phyloP scores from a whole-genome alignment of 2,113 vertebrate genomes.

The Gavia stellata region DNA sequence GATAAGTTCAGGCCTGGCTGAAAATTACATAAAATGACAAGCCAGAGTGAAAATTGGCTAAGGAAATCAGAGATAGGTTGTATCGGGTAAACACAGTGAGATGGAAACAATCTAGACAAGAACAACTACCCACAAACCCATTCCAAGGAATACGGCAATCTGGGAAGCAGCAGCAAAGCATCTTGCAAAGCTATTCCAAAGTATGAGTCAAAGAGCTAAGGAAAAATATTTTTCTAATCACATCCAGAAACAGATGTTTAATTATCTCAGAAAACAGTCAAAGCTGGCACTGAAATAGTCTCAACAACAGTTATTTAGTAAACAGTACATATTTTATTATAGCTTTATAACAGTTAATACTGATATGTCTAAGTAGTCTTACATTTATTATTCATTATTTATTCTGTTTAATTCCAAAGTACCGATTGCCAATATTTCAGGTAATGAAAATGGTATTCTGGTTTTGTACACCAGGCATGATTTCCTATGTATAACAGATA shows the following conservation, averaged over 20 bases:
- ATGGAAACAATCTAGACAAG: neutral
- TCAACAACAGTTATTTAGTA: slow-evolving; percentile 16
- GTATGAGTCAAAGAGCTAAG: neutral
- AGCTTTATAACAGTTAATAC: slow-evolving; percentile 35
- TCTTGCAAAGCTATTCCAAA: neutral
- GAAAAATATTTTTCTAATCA: neutral
- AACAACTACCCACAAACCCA: neutral
- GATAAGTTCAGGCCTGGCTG: neutral
- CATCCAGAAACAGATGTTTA: slow-evolving; percentile 1
- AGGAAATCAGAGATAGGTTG: neutral
- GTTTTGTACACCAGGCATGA: neutral
- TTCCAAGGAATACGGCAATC: neutral
- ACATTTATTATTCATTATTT: neutral
- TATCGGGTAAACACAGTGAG: neutral
- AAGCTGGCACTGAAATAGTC: neutral
- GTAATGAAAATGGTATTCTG: neutral
- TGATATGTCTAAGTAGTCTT: neutral
- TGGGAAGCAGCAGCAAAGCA: neutral
- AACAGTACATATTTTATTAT: neutral
- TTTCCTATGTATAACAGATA: neutral
- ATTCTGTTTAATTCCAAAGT: slow-evolving; percentile 25
- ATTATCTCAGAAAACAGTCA: neutral
- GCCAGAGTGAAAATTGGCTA: neutral
- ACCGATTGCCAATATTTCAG: neutral
- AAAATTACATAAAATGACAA: neutral